Evolutionary conservation across 2,888 invertebrate genomes (phyloP).

Genomic region (Chymomyza caudatula): DNA sequence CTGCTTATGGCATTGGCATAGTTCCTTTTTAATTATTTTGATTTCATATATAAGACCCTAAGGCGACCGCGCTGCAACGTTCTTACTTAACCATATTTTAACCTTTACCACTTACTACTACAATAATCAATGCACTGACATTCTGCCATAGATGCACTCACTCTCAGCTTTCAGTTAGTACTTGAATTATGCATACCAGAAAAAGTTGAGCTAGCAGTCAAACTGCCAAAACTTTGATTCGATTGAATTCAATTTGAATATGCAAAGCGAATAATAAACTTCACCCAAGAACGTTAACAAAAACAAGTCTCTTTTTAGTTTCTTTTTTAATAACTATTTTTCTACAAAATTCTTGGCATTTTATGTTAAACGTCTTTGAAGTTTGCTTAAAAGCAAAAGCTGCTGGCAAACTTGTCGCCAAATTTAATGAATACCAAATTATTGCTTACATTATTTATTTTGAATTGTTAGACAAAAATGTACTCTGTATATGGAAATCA

Average conservation of each 20-base stretch:
- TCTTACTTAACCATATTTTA: neutral
- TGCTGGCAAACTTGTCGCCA: neutral
- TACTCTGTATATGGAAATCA: neutral
- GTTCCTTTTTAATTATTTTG: neutral
- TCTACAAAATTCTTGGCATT: conserved; percentile 23
- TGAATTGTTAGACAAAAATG: neutral
- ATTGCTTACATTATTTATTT: neutral
- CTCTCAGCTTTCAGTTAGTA: conserved; percentile 33
- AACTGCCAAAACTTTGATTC: conserved; percentile 29
- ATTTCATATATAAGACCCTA: neutral
- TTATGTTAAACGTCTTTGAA: conserved; percentile 2
- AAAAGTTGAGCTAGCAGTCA: neutral
- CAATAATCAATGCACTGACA: neutral
- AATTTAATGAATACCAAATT: neutral
- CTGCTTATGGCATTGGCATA: neutral
- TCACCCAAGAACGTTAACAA: conserved; percentile 10
- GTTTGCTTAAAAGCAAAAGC: neutral
- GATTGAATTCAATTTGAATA: conserved; percentile 23
- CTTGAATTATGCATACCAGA: conserved; percentile 39
- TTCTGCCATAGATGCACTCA: conserved; percentile 32
- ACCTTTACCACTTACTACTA: neutral
- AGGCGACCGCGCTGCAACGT: neutral
- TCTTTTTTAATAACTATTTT: conserved; percentile 1
- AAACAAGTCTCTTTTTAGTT: conserved; percentile 1
- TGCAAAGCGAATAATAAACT: conserved; percentile 8